Conservation (phyloP, 2,888 invertebrate genomes). For the Clunio marinus region DNA sequence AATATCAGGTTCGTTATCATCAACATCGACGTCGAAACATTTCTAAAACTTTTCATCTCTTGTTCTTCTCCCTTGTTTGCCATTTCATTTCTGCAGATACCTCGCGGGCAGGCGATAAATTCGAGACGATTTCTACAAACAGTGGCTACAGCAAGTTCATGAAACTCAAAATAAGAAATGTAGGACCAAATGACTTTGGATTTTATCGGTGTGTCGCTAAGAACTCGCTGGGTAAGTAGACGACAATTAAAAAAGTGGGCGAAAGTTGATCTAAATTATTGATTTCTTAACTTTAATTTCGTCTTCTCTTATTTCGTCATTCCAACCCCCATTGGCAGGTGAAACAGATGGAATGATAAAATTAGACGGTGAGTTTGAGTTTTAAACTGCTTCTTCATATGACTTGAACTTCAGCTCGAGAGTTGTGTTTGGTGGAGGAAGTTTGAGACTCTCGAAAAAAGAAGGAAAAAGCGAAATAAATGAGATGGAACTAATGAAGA, state of each 20-base stretch:
- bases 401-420: neutral
- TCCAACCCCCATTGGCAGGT: constrained; percentile 50
- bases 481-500: constrained; percentile 35
- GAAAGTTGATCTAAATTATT: too few relatives aligned
- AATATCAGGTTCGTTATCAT: constrained; percentile 65
- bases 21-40: neutral
- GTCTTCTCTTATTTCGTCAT: neutral
- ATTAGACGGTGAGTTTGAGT: constrained; percentile 17
- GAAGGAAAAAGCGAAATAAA: constrained; percentile 34
- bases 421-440: too few relatives aligned
- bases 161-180: constrained; percentile 82
- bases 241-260: neutral
- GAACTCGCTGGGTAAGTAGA: constrained; percentile 61
- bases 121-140: constrained; percentile 76
- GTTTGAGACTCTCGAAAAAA: too few relatives aligned
- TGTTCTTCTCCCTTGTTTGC: neutral
- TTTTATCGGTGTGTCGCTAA: constrained; percentile 88
- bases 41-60: neutral
- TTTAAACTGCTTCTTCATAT: constrained; percentile 14
- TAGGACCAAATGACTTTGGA: constrained; percentile 74
- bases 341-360: constrained; percentile 53
- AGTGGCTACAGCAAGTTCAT: constrained; percentile 85
- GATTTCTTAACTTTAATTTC: constrained; percentile 26
- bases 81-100: constrained; percentile 53
- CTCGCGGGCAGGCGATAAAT: constrained; percentile 77